Conservation (phyloP, 2,113 vertebrate genomes). For the Ictidomys tridecemlineatus region DNA sequence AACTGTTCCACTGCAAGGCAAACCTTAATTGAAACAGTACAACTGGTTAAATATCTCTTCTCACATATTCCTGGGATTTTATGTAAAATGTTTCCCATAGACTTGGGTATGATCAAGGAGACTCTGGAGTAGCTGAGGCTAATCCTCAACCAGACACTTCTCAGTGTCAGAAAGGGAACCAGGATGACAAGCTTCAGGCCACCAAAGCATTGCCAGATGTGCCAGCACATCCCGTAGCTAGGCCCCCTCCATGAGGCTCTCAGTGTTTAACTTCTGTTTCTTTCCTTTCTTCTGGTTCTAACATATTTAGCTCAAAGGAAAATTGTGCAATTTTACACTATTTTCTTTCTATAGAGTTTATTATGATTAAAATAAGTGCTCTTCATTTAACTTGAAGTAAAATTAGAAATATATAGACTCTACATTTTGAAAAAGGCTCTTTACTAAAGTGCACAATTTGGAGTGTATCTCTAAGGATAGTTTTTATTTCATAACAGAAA, state of each 20-base stretch:
- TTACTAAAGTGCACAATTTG: conserved; percentile 47
- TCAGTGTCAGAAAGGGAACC: background rate
- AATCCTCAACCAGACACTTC: background rate
- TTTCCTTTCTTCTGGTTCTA: background rate
- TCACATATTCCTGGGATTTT: background rate
- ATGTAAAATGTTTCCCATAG: background rate
- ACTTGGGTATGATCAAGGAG: background rate
- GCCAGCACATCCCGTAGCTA: background rate
- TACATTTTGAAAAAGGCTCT: conserved; percentile 23
- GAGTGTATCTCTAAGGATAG: conserved; percentile 9
- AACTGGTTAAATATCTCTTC: background rate
- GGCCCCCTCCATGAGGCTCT: background rate
- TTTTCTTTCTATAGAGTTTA: background rate
- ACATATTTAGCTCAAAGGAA: background rate
- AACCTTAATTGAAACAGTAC: background rate
- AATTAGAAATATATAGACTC: conserved; percentile 43
- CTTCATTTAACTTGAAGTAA: conserved; percentile 25
- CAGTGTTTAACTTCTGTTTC: background rate
- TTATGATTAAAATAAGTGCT: conserved; percentile 37
- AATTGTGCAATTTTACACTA: background rate
- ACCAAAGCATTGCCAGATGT: background rate
- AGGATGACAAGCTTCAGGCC: background rate
- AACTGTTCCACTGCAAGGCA: background rate
- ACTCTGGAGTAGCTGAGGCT: background rate
- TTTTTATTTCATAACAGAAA: conserved; percentile 52